Base-by-base conservation (phyloP, 2,113 vertebrate species). In the Eulacestoma nigropectus region DNA sequence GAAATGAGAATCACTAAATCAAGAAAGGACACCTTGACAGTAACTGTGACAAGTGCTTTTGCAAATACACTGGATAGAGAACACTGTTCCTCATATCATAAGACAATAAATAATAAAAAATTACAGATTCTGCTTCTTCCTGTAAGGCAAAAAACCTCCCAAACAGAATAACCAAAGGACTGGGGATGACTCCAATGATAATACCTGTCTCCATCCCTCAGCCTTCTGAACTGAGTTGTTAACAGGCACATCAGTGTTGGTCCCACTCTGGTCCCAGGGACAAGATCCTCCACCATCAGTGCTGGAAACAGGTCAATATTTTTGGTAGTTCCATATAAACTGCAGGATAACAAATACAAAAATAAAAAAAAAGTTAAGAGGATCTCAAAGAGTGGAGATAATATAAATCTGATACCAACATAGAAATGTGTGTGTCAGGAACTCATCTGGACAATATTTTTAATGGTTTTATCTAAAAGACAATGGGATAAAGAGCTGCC, bases 251-350 rank as follows among this genome's bases (percentile, higher is more conserved):
- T 97, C 65, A 98, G 70, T 0, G 97, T 97, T 10, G 97, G 97
- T 35, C 98, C 98, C 44, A 98, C 96, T 62, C 97, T 95, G 65
- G 97, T 97, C 7, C 97, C 97, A 30, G 97, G 97, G 29, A 98
- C 93, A 64, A 98, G 93, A 74, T 98, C 98, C 60, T 98, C 97
- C 59, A 97, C 97, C 95, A 98, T 98, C 88, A 98, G 93, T 3
- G 98, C 97, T 81, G 98, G 97, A 67, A 98, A 98, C 46, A 98
- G 95, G 95, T 98, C 98, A 39, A 98, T 97, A 22, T 98, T 98
- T 93, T 97, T 97, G 29, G 97, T 95, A 65, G 97, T 98, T 39
- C 98, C 97, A 68, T 98, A 98, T 57, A 98, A 96, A 85, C 98
- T 98, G 89, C 39, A 83, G 18, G 39, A 72, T n/a, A 78, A 94